phyloP scores from a whole-genome alignment of 1,140 invertebrate genomes.

The Halesus radiatus region DNA sequence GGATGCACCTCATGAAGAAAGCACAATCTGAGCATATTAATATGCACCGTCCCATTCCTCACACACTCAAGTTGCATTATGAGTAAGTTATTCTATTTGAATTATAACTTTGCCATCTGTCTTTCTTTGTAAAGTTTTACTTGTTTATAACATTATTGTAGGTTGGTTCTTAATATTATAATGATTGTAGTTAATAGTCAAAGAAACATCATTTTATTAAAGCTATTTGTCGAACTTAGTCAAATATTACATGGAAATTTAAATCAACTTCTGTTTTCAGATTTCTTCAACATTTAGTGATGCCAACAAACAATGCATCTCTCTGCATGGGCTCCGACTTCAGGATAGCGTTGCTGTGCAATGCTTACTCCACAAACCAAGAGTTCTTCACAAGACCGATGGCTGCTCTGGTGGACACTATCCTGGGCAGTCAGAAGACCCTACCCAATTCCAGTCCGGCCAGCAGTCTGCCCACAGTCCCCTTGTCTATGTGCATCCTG shows the following conservation, averaged over 20 bases:
- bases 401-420: conserved; percentile 89
- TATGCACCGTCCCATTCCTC: conserved; percentile 84
- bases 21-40: conserved; percentile 87
- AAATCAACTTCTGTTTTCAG: conserved; percentile 62
- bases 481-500: conserved; percentile 91
- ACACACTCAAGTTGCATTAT: conserved; percentile 86
- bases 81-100: conserved; percentile 73
- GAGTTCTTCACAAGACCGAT: conserved; percentile 89
- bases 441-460: conserved; percentile 68
- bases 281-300: conserved; percentile 86
- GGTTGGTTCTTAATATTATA: too few relatives aligned
- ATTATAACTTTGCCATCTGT: neutral
- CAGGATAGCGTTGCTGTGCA: conserved; percentile 91
- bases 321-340: conserved; percentile 86
- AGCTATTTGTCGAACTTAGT: too few relatives aligned
- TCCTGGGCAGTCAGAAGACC: conserved; percentile 81
- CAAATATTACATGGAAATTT: neutral
- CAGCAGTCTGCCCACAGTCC: conserved; percentile 78
- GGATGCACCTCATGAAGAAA: conserved; percentile 96
- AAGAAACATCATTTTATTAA: too few relatives aligned
- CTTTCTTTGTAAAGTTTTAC: too few relatives aligned
- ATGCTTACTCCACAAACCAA: conserved; percentile 93
- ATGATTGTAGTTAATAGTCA: too few relatives aligned
- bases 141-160: too few relatives aligned
- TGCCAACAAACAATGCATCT: conserved; percentile 76